A percentile compares a stretch with the other conserved stretches of the same genome.
Conservation (phyloP, 1,140 invertebrate genomes). For the Magallana angulata region DNA sequence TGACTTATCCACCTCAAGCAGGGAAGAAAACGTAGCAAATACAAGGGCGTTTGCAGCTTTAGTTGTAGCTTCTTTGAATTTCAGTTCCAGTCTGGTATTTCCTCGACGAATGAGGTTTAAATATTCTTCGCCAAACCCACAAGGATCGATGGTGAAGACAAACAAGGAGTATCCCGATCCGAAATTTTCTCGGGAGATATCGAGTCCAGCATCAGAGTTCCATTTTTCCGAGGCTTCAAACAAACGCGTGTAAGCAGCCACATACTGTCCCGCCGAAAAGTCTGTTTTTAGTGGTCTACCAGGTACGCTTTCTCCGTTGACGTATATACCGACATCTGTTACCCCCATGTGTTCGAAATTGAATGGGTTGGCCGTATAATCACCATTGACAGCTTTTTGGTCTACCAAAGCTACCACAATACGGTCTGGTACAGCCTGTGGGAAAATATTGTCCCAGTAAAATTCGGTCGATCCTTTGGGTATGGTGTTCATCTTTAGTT, state of each 20-base stretch:
- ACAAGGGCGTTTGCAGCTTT: constrained; percentile 38
- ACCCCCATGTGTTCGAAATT: constrained; percentile 41
- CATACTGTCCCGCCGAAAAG: constrained; percentile 11
- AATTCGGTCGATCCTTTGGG: constrained; percentile 45
- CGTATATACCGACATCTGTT: constrained; percentile 46
- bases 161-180: constrained; percentile 36
- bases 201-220: constrained; percentile 43
- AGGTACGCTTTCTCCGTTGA: constrained; percentile 51
- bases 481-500: constrained; percentile 45
- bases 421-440: constrained; percentile 44
- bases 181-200: constrained; percentile 38
- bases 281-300: constrained; percentile 47
- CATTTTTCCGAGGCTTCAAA: constrained; percentile 49
- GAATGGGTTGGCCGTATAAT: constrained; percentile 54
- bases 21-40: constrained; percentile 45
- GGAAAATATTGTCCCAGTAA: constrained; percentile 51
- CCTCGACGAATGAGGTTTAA: constrained; percentile 48
- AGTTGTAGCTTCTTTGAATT: constrained; percentile 42
- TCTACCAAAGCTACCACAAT: constrained; percentile 15
- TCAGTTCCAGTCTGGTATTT: constrained; percentile 50
- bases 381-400: constrained; percentile 30
- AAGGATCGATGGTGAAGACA: constrained; percentile 42
- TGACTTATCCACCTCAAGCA: constrained; percentile 40
- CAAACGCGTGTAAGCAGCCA: not conserved
- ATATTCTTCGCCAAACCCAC: constrained; percentile 47